A percentile compares a stretch with the other conserved stretches of the same genome.
These are phyloP conservation scores for Rhabdophis nuchalis DNA, from an alignment of 2,797 vertebrate species.

Conservation along the genomic window DNA sequence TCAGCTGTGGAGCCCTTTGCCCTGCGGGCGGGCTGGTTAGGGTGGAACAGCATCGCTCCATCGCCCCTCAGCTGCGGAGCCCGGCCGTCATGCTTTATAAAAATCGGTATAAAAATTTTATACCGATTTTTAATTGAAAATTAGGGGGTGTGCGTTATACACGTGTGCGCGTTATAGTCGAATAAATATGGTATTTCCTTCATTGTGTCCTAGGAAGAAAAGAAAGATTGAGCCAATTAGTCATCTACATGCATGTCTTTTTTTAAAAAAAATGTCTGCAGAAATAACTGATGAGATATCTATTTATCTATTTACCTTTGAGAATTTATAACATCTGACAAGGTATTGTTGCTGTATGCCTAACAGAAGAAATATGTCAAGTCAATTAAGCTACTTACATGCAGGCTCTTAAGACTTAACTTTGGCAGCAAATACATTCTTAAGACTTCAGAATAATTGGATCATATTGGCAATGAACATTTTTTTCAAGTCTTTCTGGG, in stretches of 20 bases:
- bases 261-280: constrained; percentile 30
- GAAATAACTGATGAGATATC: constrained; percentile 8
- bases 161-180: too few species aligned
- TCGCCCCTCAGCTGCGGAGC: too few species aligned
- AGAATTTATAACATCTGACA: not conserved
- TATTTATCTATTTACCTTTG: not conserved
- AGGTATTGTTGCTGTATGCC: not conserved
- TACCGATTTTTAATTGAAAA: too few species aligned
- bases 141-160: too few species aligned
- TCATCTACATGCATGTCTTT: constrained; percentile 15
- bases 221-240: not conserved
- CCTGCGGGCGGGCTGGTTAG: too few species aligned
- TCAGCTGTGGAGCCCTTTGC: too few species aligned
- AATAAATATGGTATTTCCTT: too few species aligned
- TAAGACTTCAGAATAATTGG: not conserved
- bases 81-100: too few species aligned
- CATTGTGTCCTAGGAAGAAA: constrained; percentile 15
- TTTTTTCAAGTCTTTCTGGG: not conserved
- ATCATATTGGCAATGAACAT: not conserved
- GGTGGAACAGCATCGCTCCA: too few species aligned
- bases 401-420: not conserved
- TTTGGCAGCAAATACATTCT: not conserved
- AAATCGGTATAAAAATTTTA: too few species aligned
- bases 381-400: not conserved
- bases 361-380: constrained; percentile 8